Evolutionary conservation across 2,888 invertebrate species (phyloP), one percentile per base, ranked within the genome.

Genomic region (Cephus runcator): DNA sequence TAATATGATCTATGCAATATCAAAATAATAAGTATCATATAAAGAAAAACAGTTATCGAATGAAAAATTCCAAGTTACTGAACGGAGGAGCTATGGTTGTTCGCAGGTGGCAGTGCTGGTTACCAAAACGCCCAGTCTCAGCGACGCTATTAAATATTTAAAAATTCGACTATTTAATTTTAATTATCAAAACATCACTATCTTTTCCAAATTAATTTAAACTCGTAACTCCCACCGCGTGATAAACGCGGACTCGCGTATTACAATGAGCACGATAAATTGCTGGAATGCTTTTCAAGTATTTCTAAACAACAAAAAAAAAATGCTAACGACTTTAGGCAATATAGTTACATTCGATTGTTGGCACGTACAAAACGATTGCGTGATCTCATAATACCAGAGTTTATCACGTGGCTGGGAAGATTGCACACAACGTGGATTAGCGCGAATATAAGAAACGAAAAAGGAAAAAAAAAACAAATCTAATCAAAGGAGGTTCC

Each of bases 51-150:
- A 75, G 75, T 79, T 73, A 73, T 56, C 34, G 76, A 81, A 81
- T 77, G 79, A 79, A 73, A 73, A 31, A 34, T 78, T 30, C 80
- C 81, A 83, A 86, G 83, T 84, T 83, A 88, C 86, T 86, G 85
- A 89, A 87, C 81, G 86, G 86, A 86, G 85, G 85, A 87, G 88
- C 84, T 87, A 88, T 88, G 88, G 87, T 89, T 89, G 88, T 88
- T 89, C 84, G 85, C 89, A 87, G 86, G 88, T 89, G 89, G 88
- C 89, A 89, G 88, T 89, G 88, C 89, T 89, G 89, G 89, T 89
- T 89, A 89, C 87, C 87, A 89, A 88, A 89, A 88, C 87, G 84
- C 86, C 88, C 89, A 88, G 85, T 88, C 85, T 87, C 87, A 88
- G 82, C 89, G 88, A 88, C 84, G 85, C 83, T 89, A 89, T 89